These are phyloP conservation scores for Ispidina picta DNA, from an alignment of 2,797 vertebrate genomes.

Conservation along the genomic window DNA sequence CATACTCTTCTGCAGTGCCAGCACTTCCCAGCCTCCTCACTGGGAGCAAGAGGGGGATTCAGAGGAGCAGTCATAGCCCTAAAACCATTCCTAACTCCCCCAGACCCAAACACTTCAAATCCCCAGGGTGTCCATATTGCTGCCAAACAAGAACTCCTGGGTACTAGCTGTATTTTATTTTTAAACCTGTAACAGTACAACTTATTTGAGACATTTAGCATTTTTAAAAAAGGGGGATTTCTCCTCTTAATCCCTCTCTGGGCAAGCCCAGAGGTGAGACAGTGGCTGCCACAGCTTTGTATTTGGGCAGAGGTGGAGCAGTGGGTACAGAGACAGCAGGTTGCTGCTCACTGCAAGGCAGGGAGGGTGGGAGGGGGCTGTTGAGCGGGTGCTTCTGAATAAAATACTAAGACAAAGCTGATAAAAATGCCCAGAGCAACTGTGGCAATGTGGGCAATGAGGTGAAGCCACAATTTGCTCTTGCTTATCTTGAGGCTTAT, in stretches of 20 bases:
- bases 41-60: background rate
- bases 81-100: background rate
- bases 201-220: background rate
- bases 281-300: background rate
- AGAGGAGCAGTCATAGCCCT: background rate
- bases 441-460: background rate
- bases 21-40: background rate
- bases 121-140: background rate
- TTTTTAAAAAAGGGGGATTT: background rate
- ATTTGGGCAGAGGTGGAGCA: background rate
- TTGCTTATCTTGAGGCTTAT: background rate
- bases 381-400: background rate
- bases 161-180: background rate
- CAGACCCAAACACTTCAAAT: background rate
- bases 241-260: background rate
- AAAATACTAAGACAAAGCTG: constrained; percentile 21
- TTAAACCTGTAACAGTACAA: background rate
- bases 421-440: constrained; percentile 22
- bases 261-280: background rate
- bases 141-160: background rate
- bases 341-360: background rate
- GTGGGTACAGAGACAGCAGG: background rate
- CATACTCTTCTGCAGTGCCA: background rate
- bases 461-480: background rate
- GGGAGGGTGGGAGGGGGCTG: background rate